These are phyloP conservation scores for Halisarca cf. caerulea DNA, from an alignment of 37 sponge, comb jelly and placozoan genomes.

Conservation along the genomic window DNA sequence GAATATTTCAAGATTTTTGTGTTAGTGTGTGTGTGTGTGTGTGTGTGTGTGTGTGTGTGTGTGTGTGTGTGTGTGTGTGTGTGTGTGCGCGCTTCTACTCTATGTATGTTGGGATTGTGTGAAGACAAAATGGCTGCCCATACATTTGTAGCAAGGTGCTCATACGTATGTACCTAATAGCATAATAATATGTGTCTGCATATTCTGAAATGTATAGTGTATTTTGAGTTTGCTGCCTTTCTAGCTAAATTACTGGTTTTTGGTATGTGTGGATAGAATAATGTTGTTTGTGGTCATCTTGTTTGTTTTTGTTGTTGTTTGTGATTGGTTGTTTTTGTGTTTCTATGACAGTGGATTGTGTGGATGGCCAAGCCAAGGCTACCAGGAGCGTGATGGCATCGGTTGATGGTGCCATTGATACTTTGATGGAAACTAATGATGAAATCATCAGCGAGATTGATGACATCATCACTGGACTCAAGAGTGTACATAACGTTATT, in stretches of 20 bases:
- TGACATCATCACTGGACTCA: background rate
- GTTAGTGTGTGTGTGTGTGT: background rate
- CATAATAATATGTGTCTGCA: background rate
- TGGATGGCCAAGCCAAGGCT: background rate
- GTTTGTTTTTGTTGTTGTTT: no score
- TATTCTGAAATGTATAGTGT: no score
- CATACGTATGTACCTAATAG: background rate
- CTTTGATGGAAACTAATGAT: background rate
- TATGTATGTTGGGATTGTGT: background rate
- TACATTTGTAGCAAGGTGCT: background rate
- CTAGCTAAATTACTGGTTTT: no score
- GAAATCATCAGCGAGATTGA: constrained; percentile 18
- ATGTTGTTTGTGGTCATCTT: no score
- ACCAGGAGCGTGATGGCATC: background rate
- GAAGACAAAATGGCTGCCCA: background rate
- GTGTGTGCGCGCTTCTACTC: background rate
- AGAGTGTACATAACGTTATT: background rate
- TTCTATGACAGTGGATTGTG: background rate
- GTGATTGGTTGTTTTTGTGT: no score
- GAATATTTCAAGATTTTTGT: background rate
- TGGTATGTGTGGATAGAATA: no score
- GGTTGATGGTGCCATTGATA: background rate
- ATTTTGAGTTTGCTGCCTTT: no score
- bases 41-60: no score
- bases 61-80: no score